Evolutionary conservation across 1,140 invertebrate genomes (phyloP).

Genomic region (Polypedilum pembai): DNA sequence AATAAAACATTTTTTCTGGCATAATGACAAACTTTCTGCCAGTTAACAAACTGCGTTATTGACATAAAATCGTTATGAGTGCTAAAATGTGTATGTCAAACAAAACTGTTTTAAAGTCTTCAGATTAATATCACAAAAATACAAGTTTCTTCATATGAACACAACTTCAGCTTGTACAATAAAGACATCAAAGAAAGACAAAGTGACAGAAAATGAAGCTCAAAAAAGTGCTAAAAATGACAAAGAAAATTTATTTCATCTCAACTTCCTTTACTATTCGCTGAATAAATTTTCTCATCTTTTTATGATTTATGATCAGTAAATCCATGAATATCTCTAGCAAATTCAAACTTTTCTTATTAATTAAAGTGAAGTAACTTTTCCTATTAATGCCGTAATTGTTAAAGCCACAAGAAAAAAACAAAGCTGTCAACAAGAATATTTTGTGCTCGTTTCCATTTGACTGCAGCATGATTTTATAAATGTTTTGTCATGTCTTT

Average conservation of each 20-base stretch:
- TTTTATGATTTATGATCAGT: neutral
- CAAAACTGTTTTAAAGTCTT: too few species aligned
- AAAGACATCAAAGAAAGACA: too few species aligned
- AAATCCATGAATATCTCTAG: neutral
- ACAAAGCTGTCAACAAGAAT: neutral
- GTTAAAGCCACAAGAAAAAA: neutral
- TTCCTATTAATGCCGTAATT: conserved; percentile 4
- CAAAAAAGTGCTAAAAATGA: neutral
- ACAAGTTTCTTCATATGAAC: too few species aligned
- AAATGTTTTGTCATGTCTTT: conserved; percentile 27
- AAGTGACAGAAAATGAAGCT: too few species aligned
- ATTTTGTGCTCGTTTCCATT: neutral
- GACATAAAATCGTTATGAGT: too few species aligned
- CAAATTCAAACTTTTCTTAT: neutral
- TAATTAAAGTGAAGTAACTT: neutral
- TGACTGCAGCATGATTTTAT: conserved; percentile 21
- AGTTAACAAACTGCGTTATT: too few species aligned
- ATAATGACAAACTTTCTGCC: too few species aligned
- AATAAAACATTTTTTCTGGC: too few species aligned
- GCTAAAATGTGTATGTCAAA: too few species aligned
- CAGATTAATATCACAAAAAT: too few species aligned
- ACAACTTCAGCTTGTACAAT: too few species aligned
- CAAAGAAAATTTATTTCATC: conserved; percentile 5
- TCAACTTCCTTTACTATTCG: neutral
- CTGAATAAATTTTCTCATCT: neutral